Base-by-base conservation (phyloP, 2,797 vertebrate species). In the Lophius americanus region DNA sequence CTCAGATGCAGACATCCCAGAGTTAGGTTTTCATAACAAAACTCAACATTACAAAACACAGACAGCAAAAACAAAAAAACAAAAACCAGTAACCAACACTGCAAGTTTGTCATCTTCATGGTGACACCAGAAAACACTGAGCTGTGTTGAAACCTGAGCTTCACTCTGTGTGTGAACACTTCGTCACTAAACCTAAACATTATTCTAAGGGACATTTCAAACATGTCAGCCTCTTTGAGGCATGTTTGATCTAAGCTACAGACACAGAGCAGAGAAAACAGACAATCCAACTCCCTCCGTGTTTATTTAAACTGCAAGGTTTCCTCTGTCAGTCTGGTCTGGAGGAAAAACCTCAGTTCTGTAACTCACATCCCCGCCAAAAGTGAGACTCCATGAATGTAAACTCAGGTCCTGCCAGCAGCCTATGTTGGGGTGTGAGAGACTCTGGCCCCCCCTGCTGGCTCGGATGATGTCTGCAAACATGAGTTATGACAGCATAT, bases 301-400 rank as follows among this genome's bases (percentile, higher is more conserved):
- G 83, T 81, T 85, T 85, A 71, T 73, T 64, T 74, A 54, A 84
- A 37, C 38, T 53, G 51, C 37, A 55, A 58, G 59, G 76, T 73
- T 72, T 80, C 68, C 61, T 69, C 38, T 49, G 66, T 51, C 66
- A 50, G 61, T 51, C 52, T 60, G 64, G 56, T 57, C 64, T 41
- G 14, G 42, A 33, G 60, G 71, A 53, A 72, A 67, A 51, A 23
- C 43, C 43, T 79, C 55, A 39, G 61, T 12, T 36, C 63, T 70
- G 74, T 64, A 67, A 67, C 51, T 73, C 35, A 38, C 70, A 44
- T 37, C 42, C 37, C 48, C 38, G 36, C 47, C 46, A 49, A 51
- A 33, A 65, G 3, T 23, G 23, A 23, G 23, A 23, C 37, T 50
- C 2, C 53, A 75, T 51, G 44, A 68, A 70, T 75, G 51, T 76